A percentile compares a stretch with the other conserved stretches of the same genome.
Conservation (phyloP, 2,888 invertebrate genomes). For the Caenorhabditis afra region DNA sequence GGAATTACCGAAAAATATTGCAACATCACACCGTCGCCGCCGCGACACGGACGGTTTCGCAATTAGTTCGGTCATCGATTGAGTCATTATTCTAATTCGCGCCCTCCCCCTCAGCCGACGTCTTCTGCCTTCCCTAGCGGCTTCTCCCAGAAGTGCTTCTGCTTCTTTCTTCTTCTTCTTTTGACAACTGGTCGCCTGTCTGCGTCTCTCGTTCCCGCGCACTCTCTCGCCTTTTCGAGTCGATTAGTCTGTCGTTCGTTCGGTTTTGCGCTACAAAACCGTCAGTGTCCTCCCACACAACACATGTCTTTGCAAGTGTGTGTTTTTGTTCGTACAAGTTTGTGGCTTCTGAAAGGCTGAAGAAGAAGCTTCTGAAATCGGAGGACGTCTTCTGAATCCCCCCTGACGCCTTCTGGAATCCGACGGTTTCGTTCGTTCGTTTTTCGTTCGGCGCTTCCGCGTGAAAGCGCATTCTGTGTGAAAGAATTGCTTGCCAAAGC, state of each 20-base stretch:
- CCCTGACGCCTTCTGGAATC: no score
- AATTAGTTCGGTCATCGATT: constrained; percentile 55
- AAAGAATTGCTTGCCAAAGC: neutral
- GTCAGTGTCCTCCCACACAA: constrained; percentile 5
- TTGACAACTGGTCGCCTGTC: constrained; percentile 47
- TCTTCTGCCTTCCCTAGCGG: constrained; percentile 23
- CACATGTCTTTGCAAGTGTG: constrained; percentile 38
- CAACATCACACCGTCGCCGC: no score
- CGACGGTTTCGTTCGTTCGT: constrained; percentile 1
- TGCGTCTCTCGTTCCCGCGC: constrained; percentile 25
- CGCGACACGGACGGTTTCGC: constrained; percentile 42
- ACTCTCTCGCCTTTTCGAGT: constrained; percentile 27
- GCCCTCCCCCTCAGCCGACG: constrained; percentile 19
- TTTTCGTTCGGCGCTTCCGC: constrained; percentile 23
- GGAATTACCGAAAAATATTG: constrained; percentile 48
- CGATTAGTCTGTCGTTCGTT: constrained; percentile 34
- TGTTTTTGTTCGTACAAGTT: constrained; percentile 20
- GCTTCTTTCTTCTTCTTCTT: constrained; percentile 29
- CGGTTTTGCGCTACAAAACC: constrained; percentile 39
- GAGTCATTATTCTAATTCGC: constrained; percentile 55
- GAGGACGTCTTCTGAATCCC: no score
- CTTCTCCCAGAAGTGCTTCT: constrained; percentile 26
- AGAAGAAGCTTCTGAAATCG: no score
- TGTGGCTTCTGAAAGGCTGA: neutral
- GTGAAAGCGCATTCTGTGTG: constrained; percentile 21